A percentile compares a stretch with the other conserved stretches of the same genome.
These are phyloP conservation scores for Papilio dardanus DNA, from an alignment of 1,140 invertebrate genomes.

Conservation along the genomic window DNA sequence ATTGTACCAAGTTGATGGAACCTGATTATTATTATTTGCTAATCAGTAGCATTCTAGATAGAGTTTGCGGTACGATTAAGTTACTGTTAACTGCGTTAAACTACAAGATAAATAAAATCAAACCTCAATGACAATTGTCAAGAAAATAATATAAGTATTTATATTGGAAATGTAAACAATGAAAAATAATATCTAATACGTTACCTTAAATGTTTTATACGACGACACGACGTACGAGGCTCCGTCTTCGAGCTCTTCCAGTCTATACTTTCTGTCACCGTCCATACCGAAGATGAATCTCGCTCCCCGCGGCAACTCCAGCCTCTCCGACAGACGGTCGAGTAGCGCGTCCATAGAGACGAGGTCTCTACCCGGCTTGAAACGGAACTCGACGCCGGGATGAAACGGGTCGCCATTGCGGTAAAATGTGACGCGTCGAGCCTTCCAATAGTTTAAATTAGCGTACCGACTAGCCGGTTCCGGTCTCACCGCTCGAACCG, in stretches of 20 bases:
- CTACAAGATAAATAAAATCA: neutral
- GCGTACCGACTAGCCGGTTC: constrained; percentile 86
- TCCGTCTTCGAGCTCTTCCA: constrained; percentile 94
- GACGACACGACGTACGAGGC: constrained; percentile 96
- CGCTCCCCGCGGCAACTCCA: constrained; percentile 92
- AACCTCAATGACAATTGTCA: neutral
- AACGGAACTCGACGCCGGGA: constrained; percentile 93
- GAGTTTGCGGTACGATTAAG: neutral
- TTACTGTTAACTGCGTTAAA: neutral
- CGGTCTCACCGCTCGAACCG: constrained; percentile 56
- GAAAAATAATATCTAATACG: constrained; percentile 42
- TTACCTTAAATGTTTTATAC: constrained; percentile 95
- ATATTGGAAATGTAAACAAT: neutral
- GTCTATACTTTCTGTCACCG: constrained; percentile 90
- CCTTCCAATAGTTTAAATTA: constrained; percentile 93
- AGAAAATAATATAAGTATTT: neutral
- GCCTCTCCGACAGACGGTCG: constrained; percentile 91
- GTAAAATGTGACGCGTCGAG: constrained; percentile 93
- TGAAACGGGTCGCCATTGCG: constrained; percentile 96
- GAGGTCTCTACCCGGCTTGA: constrained; percentile 93
- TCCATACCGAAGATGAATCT: constrained; percentile 96
- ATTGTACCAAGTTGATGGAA: neutral
- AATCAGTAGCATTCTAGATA: no score
- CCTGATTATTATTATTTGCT: neutral
- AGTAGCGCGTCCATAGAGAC: constrained; percentile 93